These are phyloP conservation scores for Catostylus mosaicus DNA, from an alignment of 30 jellyfish, hydroid and myxozoan species.

Conservation along the genomic window DNA sequence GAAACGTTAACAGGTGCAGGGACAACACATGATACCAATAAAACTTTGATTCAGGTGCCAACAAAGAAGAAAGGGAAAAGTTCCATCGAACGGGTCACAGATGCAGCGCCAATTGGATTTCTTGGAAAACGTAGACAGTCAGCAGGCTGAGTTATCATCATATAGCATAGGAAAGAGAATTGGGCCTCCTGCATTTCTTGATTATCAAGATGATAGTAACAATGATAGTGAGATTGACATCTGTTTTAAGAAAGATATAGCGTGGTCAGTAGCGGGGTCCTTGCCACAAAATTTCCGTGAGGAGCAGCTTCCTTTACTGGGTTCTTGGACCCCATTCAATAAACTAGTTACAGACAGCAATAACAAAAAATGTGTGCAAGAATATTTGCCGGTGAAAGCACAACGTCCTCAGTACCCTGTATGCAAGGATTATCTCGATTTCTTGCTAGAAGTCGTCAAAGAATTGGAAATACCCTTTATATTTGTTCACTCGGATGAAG, in stretches of 20 bases:
- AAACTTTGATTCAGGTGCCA: slow-evolving; percentile 1
- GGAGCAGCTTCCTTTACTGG: no score
- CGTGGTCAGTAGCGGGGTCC: slow-evolving; percentile 65
- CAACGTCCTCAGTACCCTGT: no score
- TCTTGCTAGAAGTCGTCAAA: no score
- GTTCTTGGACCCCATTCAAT: no score
- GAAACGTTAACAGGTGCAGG: slow-evolving; percentile 55
- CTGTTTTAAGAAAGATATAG: slow-evolving; percentile 38
- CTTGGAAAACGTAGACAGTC: background rate
- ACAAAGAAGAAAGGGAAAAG: background rate
- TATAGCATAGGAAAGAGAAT: slow-evolving; percentile 31
- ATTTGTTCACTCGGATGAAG: slow-evolving; percentile 65
- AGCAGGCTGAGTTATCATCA: slow-evolving; percentile 11
- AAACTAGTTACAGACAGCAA: no score
- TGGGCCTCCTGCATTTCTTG: slow-evolving; percentile 18
- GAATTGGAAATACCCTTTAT: slow-evolving; percentile 28
- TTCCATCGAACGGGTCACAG: slow-evolving; percentile 14
- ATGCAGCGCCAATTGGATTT: background rate
- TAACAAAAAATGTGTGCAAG: no score
- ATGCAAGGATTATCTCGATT: no score
- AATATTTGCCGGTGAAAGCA: no score
- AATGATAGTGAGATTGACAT: slow-evolving; percentile 14
- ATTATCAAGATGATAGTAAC: slow-evolving; percentile 29
- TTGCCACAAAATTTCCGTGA: no score
- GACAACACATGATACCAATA: slow-evolving; percentile 38